Evolutionary conservation across 2,113 vertebrate genomes (phyloP).

Genomic region (Phaetusa simplex): DNA sequence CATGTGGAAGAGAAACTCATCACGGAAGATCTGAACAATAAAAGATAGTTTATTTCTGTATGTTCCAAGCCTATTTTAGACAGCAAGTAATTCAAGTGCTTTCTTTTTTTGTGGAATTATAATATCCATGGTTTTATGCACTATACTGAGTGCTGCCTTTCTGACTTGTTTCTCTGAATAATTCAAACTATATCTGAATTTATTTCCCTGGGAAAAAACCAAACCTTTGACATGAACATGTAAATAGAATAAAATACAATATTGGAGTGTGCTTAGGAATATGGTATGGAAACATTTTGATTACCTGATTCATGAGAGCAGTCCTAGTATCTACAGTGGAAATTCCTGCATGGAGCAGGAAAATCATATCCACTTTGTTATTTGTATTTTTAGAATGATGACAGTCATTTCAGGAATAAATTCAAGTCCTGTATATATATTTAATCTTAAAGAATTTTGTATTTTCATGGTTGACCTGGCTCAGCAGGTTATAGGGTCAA

Average conservation of each 20-base stretch:
- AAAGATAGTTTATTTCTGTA: neutral
- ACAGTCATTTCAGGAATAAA: neutral
- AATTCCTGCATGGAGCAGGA: neutral
- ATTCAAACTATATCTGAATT: neutral
- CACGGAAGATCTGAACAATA: neutral
- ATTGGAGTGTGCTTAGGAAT: neutral
- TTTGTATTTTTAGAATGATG: neutral
- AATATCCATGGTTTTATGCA: neutral
- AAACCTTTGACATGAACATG: neutral
- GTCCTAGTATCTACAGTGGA: neutral
- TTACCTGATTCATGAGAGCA: neutral
- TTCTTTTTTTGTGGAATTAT: neutral
- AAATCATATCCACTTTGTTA: neutral
- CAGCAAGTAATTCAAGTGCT: neutral
- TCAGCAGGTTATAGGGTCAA: neutral
- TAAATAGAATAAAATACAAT: neutral
- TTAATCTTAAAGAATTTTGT: neutral
- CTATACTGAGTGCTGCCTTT: neutral
- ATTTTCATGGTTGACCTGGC: neutral
- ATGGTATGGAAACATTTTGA: neutral
- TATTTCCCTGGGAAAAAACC: neutral
- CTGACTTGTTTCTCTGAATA: constrained; percentile 29
- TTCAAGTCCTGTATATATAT: neutral
- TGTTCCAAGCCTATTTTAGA: neutral
- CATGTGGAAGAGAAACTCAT: neutral